Percentiles rank a stretch among this genome's conserved stretches.
Evolutionary conservation across 2,888 invertebrate genomes (phyloP).

Genomic region (Tipula lateralis): DNA sequence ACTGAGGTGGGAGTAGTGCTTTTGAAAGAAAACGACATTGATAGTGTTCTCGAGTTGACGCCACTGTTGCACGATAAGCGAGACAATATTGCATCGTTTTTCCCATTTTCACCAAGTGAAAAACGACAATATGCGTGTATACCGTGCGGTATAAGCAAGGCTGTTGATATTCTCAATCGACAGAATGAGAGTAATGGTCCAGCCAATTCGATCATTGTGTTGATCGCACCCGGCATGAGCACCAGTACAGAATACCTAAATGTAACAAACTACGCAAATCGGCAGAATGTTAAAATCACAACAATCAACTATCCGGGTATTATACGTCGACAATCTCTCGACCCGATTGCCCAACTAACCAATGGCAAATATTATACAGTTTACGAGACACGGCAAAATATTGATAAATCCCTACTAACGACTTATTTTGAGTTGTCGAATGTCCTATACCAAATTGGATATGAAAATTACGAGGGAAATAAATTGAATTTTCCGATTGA

Average conservation of each 20-base stretch:
- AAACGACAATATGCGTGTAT: slow-evolving; percentile 51
- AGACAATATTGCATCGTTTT: slow-evolving; percentile 49
- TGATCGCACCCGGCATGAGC: slow-evolving; percentile 55
- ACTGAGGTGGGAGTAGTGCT: slow-evolving; percentile 53
- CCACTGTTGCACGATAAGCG: slow-evolving; percentile 44
- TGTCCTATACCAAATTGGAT: slow-evolving; percentile 50
- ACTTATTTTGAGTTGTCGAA: slow-evolving; percentile 54
- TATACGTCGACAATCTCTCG: slow-evolving; percentile 48
- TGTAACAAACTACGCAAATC: slow-evolving; percentile 42
- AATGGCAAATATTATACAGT: slow-evolving; percentile 52
- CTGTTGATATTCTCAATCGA: slow-evolving; percentile 50
- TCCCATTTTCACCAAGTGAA: slow-evolving; percentile 54
- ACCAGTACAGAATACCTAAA: slow-evolving; percentile 47
- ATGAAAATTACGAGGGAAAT: slow-evolving; percentile 50
- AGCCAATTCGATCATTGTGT: slow-evolving; percentile 53
- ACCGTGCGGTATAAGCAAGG: slow-evolving; percentile 37
- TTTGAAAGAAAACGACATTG: slow-evolving; percentile 47
- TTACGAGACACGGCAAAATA: slow-evolving; percentile 52
- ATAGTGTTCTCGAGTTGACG: slow-evolving; percentile 44
- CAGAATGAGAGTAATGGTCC: slow-evolving; percentile 47
- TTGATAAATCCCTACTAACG: slow-evolving; percentile 51
- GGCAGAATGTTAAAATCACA: slow-evolving; percentile 51
- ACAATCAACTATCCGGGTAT: slow-evolving; percentile 55
- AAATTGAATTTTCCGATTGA: slow-evolving; percentile 50
- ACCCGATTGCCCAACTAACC: slow-evolving; percentile 50